Evolutionary conservation across 1,140 invertebrate species (phyloP).

Genomic region (Littorina saxatilis): DNA sequence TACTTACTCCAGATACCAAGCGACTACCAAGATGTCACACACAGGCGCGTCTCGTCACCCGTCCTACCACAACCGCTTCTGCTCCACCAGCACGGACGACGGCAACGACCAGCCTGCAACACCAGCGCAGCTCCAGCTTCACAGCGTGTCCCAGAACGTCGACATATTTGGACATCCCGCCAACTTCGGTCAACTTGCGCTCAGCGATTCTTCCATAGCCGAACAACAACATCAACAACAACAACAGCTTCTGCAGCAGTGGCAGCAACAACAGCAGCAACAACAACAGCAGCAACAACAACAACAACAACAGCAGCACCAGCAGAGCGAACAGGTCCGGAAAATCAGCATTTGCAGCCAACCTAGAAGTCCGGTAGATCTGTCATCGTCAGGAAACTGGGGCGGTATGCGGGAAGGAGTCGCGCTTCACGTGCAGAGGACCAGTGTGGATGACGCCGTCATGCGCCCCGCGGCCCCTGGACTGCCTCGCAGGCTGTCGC

Average conservation of each 20-base stretch:
- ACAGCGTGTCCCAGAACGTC: slow-evolving; percentile 8
- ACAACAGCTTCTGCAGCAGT: neutral
- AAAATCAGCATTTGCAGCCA: neutral
- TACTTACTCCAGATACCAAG: too few species aligned
- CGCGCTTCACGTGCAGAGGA: neutral
- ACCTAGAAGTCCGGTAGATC: neutral
- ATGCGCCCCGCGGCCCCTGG: neutral
- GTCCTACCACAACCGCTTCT: slow-evolving; percentile 46
- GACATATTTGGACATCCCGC: slow-evolving; percentile 1
- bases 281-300: neutral
- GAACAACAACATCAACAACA: too few species aligned
- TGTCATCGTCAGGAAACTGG: neutral
- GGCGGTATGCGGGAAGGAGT: neutral
- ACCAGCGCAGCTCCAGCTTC: neutral
- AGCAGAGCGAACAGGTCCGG: neutral
- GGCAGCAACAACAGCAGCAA: too few species aligned
- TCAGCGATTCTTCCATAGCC: too few species aligned
- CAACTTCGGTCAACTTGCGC: neutral
- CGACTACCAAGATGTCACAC: slow-evolving; percentile 10
- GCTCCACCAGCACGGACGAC: slow-evolving; percentile 1
- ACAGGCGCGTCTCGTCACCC: neutral
- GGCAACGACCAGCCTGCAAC: neutral
- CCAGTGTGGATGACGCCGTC: neutral
- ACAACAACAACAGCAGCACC: neutral
- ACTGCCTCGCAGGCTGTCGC: slow-evolving; percentile 5